Conservation (phyloP, 1,140 invertebrate genomes). For the Nephotettix cincticeps region DNA sequence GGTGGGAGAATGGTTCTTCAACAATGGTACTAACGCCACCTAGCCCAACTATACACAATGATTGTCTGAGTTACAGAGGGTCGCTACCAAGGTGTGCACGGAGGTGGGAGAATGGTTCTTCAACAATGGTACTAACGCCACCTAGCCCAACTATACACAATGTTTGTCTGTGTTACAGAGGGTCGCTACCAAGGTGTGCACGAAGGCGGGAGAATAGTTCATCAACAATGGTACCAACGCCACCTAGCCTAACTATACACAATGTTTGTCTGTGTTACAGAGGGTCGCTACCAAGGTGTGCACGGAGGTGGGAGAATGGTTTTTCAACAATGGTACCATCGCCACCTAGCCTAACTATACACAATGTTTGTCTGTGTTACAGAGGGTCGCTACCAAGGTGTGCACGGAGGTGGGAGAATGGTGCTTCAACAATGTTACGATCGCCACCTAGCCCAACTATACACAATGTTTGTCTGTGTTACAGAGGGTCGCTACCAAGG, state of each 20-base stretch:
- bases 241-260: slow-evolving; percentile 34
- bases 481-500: no score
- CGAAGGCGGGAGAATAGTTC: no score
- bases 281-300: slow-evolving; percentile 30
- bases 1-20: slow-evolving; percentile 58
- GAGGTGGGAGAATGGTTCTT: no score
- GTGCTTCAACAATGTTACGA: slow-evolving; percentile 43
- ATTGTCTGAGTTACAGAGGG: no score
- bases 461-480: no score
- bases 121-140: no score
- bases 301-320: no score
- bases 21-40: slow-evolving; percentile 45
- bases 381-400: slow-evolving; percentile 43
- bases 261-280: slow-evolving; percentile 41
- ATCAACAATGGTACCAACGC: slow-evolving; percentile 45
- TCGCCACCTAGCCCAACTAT: slow-evolving; percentile 52
- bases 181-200: no score
- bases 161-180: slow-evolving; percentile 50
- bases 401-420: no score
- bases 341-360: slow-evolving; percentile 50
- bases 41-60: slow-evolving; percentile 63
- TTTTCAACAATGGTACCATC: slow-evolving; percentile 45
- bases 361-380: slow-evolving; percentile 36
- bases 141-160: no score
- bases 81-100: no score